A percentile compares a stretch with the other conserved stretches of the same genome.
phyloP scores from a whole-genome alignment of 2,888 invertebrate genomes.

The Mesorhabditis spiculigera region DNA sequence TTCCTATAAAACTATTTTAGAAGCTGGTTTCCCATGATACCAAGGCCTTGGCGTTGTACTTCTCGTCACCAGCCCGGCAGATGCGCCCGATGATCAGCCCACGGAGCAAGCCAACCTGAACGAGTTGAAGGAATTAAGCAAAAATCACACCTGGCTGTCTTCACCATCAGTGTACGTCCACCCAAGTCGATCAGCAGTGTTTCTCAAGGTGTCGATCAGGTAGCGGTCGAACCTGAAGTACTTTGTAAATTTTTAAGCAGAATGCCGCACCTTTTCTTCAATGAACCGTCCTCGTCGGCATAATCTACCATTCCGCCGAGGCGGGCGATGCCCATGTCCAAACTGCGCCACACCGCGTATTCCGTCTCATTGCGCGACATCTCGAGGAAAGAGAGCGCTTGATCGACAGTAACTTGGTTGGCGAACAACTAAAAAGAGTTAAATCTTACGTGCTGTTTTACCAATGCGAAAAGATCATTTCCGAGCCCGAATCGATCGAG shows the following conservation, averaged over 20 bases:
- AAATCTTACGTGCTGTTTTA: conserved; percentile 39
- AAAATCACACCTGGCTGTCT: not conserved
- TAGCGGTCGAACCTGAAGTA: conserved; percentile 12
- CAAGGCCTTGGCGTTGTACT: conserved; percentile 38
- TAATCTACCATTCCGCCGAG: conserved; percentile 28
- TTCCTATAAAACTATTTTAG: conserved; percentile 19
- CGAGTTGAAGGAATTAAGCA: not conserved
- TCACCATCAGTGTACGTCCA: not conserved
- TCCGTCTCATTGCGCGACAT: conserved; percentile 79
- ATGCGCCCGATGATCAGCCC: conserved; percentile 40
- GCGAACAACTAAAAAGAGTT: conserved; percentile 65
- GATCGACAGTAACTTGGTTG: conserved; percentile 75
- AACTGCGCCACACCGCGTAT: conserved; percentile 84
- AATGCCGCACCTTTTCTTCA: conserved; percentile 17
- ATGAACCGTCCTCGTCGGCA: conserved; percentile 16
- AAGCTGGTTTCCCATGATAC: conserved; percentile 40
- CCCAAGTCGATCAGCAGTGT: conserved; percentile 9
- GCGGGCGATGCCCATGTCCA: conserved; percentile 20
- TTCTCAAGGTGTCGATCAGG: conserved; percentile 16
- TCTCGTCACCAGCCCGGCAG: conserved; percentile 41
- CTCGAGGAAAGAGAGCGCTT: conserved; percentile 78
- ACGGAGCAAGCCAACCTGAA: conserved; percentile 31
- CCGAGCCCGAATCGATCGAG: conserved; percentile 83
- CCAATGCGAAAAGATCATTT: conserved; percentile 87
- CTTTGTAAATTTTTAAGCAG: conserved; percentile 13